Evolutionary conservation across 1,140 invertebrate genomes (phyloP).

Genomic region (Hyphantria cunea): DNA sequence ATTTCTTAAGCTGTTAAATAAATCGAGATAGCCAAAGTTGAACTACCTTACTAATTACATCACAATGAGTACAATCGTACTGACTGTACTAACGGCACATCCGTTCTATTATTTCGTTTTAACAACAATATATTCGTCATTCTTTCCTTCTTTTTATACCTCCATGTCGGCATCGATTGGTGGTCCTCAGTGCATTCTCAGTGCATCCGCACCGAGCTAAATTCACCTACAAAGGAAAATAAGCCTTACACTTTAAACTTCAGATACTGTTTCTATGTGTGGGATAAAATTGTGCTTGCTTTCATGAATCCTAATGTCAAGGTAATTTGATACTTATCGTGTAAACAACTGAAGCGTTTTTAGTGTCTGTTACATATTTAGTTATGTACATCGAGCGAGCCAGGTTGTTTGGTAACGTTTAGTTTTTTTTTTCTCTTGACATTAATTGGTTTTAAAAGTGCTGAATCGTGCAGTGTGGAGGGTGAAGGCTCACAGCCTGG

Average conservation of each 20-base stretch:
- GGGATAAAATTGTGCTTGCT: background rate
- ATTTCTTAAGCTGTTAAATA: no score
- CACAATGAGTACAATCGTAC: no score
- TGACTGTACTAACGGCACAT: no score
- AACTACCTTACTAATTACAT: no score
- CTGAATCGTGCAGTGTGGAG: background rate
- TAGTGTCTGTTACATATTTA: background rate
- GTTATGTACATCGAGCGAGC: background rate
- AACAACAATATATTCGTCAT: no score
- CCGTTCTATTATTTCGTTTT: no score
- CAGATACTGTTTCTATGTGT: no score
- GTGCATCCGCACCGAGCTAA: background rate
- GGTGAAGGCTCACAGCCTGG: background rate
- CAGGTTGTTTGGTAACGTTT: background rate
- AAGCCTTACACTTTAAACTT: background rate
- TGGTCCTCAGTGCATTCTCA: background rate
- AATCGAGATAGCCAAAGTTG: no score
- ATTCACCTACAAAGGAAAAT: background rate
- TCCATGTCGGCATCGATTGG: no score
- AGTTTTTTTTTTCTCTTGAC: background rate
- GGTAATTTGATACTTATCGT: background rate
- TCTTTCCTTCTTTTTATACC: no score
- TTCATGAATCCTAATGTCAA: background rate
- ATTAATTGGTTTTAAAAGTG: conserved; percentile 2
- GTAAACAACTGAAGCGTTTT: background rate